phyloP scores from a whole-genome alignment of 2,888 invertebrate genomes.

The Eledona agricola region DNA sequence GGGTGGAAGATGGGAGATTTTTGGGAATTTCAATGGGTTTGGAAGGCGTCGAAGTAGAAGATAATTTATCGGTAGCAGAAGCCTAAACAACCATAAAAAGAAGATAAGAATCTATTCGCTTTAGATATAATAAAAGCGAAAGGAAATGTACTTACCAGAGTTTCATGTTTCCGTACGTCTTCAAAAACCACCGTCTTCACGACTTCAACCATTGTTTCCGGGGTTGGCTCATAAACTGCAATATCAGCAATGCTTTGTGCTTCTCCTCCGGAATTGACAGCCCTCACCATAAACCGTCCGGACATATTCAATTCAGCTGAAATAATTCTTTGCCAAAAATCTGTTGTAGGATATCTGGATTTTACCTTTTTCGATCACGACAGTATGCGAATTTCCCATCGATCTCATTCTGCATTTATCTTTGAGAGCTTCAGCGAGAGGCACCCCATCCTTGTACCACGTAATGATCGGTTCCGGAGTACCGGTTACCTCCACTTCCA shows the following conservation, averaged over 20 bases:
- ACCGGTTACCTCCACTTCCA: constrained; percentile 83
- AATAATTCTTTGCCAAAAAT: constrained; percentile 8
- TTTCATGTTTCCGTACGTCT: constrained; percentile 63
- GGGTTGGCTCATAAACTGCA: constrained; percentile 75
- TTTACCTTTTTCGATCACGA: constrained; percentile 77
- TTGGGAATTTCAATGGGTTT: constrained; percentile 45
- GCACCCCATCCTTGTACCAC: constrained; percentile 78
- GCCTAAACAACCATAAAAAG: constrained; percentile 50
- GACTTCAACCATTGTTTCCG: constrained; percentile 73
- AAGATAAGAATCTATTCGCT: constrained; percentile 10
- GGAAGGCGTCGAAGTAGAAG: constrained; percentile 48
- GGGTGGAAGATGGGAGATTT: constrained; percentile 38
- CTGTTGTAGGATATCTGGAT: neutral
- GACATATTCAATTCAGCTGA: constrained; percentile 71
- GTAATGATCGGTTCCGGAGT: constrained; percentile 77
- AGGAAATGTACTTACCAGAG: constrained; percentile 57
- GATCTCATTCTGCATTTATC: constrained; percentile 68
- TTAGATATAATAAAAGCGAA: constrained; percentile 5
- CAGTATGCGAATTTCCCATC: constrained; percentile 73
- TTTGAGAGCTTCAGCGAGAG: constrained; percentile 66
- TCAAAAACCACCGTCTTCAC: constrained; percentile 74
- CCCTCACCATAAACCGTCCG: constrained; percentile 80
- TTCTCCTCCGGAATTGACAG: constrained; percentile 80
- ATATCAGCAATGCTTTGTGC: constrained; percentile 84
- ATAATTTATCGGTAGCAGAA: constrained; percentile 53